Percentiles rank a stretch among this genome's conserved stretches.
Evolutionary conservation across 2,888 invertebrate genomes (phyloP).

Genomic region (Cerceris ruficornis): DNA sequence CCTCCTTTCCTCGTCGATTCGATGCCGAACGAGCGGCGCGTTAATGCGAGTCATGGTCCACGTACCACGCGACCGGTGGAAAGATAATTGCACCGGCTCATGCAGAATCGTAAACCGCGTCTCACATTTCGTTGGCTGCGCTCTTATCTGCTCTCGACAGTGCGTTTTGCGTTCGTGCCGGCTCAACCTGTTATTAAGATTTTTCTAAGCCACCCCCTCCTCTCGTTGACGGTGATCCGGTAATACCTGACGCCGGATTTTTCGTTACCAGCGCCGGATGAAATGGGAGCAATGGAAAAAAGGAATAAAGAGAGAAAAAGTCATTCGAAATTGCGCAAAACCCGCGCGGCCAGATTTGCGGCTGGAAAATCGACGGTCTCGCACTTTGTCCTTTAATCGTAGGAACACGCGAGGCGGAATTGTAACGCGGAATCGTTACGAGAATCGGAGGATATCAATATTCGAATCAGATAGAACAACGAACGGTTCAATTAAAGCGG

Average conservation of each 20-base stretch:
- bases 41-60: slow-evolving; percentile 56
- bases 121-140: slow-evolving; percentile 21
- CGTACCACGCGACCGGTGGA: slow-evolving; percentile 50
- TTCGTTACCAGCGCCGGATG: slow-evolving; percentile 25
- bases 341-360: slow-evolving; percentile 6
- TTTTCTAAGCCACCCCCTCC: slow-evolving; percentile 31
- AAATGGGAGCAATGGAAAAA: slow-evolving; percentile 4
- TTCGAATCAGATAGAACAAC: slow-evolving; percentile 23
- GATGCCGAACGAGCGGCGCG: slow-evolving; percentile 1
- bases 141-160: slow-evolving; percentile 25
- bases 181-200: slow-evolving; percentile 59
- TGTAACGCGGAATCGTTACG: background rate
- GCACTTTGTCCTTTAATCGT: slow-evolving; percentile 25
- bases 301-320: slow-evolving; percentile 1
- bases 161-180: slow-evolving; percentile 4
- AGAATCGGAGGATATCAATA: slow-evolving; percentile 19
- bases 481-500: slow-evolving; percentile 28
- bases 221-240: slow-evolving; percentile 38
- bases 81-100: slow-evolving; percentile 50
- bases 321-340: slow-evolving; percentile 34
- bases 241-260: slow-evolving; percentile 44
- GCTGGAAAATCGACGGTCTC: slow-evolving; percentile 40
- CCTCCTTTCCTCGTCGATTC: slow-evolving; percentile 34
- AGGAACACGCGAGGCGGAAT: slow-evolving; percentile 18
- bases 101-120: slow-evolving; percentile 21